Evolutionary conservation across 2,113 vertebrate species (phyloP).

Genomic region (Spheniscus mendiculus): DNA sequence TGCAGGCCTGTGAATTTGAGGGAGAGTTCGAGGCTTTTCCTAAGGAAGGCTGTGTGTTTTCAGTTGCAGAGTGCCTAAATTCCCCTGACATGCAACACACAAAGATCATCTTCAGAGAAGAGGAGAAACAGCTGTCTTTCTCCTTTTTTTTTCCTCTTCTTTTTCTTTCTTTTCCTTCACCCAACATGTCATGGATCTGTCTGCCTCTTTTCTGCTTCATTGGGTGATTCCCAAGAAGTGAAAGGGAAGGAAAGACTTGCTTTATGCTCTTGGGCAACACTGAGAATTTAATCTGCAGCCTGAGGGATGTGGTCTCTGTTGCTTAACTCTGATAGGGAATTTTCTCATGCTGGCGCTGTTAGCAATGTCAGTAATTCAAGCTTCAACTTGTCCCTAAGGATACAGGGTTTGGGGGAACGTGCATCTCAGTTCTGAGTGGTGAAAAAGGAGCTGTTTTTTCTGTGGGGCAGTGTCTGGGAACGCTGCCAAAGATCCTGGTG

Average conservation of each 20-base stretch:
- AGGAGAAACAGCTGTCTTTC: neutral
- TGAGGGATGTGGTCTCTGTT: neutral
- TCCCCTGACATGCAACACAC: neutral
- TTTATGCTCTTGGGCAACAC: neutral
- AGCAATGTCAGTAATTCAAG: neutral
- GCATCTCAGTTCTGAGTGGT: neutral
- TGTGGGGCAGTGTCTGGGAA: neutral
- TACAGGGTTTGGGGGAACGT: neutral
- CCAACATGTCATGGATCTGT: rapidly evolving
- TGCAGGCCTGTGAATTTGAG: neutral
- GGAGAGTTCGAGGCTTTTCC: neutral
- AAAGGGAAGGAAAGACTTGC: neutral
- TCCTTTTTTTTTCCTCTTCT: neutral
- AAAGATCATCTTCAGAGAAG: neutral
- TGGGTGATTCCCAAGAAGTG: neutral
- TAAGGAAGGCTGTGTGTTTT: neutral
- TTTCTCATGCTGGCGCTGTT: neutral
- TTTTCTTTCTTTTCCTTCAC: neutral
- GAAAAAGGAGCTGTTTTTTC: neutral
- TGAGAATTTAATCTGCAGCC: neutral
- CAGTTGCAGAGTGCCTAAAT: neutral
- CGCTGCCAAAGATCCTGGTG: neutral
- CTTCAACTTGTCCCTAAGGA: neutral
- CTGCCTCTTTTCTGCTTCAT: neutral
- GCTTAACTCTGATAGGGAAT: neutral